Evolutionary conservation across 2,113 vertebrate genomes (phyloP).

Genomic region (Hyperopisus bebe): DNA sequence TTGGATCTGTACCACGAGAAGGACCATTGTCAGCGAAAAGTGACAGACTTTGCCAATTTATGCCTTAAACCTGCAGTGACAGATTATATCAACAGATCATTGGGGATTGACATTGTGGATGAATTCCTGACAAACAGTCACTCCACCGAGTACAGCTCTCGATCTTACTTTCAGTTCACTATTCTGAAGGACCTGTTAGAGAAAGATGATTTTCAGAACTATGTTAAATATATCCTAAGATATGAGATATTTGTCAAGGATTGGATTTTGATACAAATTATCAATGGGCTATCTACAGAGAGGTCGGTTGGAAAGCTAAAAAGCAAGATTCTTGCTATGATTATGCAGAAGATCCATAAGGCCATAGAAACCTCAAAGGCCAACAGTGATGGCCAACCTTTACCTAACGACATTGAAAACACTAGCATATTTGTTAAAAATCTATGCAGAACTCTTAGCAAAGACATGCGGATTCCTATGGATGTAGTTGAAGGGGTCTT

Average conservation of each 20-base stretch:
- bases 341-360: constrained; percentile 16
- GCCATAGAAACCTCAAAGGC: constrained; percentile 1
- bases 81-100: constrained; percentile 26
- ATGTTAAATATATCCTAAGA: constrained; percentile 28
- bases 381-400: background rate
- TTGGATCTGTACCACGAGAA: constrained; percentile 29
- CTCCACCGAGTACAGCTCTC: constrained; percentile 32
- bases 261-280: constrained; percentile 29
- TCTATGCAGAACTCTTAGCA: constrained; percentile 22
- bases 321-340: background rate
- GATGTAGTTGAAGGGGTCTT: constrained; percentile 22
- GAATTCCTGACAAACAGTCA: constrained; percentile 26
- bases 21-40: constrained; percentile 42
- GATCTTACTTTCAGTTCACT: constrained; percentile 39
- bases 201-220: constrained; percentile 28
- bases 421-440: constrained; percentile 24
- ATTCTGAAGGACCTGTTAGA: constrained; percentile 40
- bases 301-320: constrained; percentile 26
- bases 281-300: constrained; percentile 5
- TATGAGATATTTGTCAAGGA: constrained; percentile 46
- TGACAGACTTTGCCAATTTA: constrained; percentile 29
- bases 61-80: constrained; percentile 45
- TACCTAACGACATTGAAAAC: constrained; percentile 27
- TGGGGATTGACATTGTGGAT: constrained; percentile 46
- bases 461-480: constrained; percentile 32